A percentile compares a stretch with the other conserved stretches of the same genome.
These are phyloP conservation scores for Gallinago undulata DNA, from an alignment of 2,113 vertebrate species.

Conservation along the genomic window DNA sequence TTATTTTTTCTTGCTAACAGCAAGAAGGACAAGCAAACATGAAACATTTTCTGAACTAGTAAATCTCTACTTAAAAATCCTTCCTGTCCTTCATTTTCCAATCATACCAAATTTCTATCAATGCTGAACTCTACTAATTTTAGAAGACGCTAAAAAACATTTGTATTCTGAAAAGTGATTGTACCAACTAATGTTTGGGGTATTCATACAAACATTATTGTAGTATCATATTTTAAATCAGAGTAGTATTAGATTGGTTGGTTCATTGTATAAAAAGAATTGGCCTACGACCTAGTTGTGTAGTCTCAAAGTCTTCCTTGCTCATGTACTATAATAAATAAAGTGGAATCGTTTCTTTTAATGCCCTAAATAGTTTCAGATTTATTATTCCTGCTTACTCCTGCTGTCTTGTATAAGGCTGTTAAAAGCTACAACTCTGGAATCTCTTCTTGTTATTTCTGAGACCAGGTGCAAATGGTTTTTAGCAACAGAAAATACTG, in stretches of 20 bases:
- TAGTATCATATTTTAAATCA: background rate
- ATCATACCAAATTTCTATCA: background rate
- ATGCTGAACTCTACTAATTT: background rate
- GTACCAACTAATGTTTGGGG: background rate
- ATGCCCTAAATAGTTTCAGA: constrained; percentile 13
- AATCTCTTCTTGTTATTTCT: background rate
- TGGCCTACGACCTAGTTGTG: background rate
- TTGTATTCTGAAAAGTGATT: background rate
- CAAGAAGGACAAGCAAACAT: background rate
- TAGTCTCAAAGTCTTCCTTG: background rate
- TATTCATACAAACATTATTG: background rate
- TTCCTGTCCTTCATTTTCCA: background rate
- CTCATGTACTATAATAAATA: background rate
- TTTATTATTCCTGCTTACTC: constrained; percentile 15
- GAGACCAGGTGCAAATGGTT: background rate
- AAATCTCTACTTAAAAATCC: background rate
- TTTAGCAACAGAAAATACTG: background rate
- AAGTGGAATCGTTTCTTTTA: background rate
- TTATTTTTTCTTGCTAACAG: background rate
- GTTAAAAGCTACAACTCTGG: background rate
- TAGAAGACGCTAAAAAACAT: background rate
- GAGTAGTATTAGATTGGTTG: background rate
- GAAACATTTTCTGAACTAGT: background rate
- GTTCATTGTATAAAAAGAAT: background rate
- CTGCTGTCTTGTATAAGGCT: background rate